phyloP scores from a whole-genome alignment of 2,797 vertebrate species.

The Bovichtus variegatus region DNA sequence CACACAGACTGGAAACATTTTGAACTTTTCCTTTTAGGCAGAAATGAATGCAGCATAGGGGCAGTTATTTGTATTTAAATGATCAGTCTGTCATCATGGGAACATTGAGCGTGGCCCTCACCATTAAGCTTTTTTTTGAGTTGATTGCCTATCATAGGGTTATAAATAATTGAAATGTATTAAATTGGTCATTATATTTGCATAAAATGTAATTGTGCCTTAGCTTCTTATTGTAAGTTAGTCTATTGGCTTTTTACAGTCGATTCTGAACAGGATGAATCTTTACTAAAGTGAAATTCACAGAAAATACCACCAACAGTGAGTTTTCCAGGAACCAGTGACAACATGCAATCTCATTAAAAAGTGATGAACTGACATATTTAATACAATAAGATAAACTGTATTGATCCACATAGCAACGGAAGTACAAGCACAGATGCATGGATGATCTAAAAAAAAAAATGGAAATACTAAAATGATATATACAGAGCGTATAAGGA shows the following conservation, averaged over 20 bases:
- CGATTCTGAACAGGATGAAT: too few species aligned
- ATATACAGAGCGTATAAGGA: background rate
- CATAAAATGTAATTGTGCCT: too few species aligned
- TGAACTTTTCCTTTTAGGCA: background rate
- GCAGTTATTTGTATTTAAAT: background rate
- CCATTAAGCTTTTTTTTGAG: too few species aligned
- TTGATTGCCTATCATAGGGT: background rate
- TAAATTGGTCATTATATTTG: background rate
- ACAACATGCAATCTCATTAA: too few species aligned
- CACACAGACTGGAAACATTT: background rate
- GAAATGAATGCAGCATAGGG: background rate
- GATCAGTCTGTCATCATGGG: background rate
- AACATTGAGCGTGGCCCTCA: too few species aligned
- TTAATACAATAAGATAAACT: too few species aligned
- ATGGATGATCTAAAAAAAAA: too few species aligned
- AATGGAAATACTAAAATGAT: too few species aligned
- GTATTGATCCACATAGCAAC: too few species aligned
- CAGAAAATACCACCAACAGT: background rate
- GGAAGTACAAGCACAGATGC: background rate
- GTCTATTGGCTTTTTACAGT: too few species aligned
- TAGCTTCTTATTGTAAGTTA: too few species aligned
- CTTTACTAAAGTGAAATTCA: background rate
- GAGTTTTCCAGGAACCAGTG: background rate
- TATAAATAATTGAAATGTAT: background rate
- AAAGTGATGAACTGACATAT: too few species aligned